These are phyloP conservation scores for Halcyon malimbica DNA, from an alignment of 2,113 vertebrate genomes.

Conservation along the genomic window DNA sequence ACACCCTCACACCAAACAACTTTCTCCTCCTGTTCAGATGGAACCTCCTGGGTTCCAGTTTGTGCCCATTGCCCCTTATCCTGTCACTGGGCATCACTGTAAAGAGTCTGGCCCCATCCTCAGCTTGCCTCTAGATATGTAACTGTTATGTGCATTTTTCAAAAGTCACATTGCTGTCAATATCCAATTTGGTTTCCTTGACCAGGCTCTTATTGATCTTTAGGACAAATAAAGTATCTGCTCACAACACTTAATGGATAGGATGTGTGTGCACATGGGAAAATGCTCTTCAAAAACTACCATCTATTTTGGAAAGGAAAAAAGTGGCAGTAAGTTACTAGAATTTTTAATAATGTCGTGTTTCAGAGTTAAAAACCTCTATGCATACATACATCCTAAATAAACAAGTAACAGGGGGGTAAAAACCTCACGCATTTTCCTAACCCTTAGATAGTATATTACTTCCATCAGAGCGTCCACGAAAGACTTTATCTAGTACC, in stretches of 20 bases:
- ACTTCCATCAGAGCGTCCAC: neutral
- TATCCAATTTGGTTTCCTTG: neutral
- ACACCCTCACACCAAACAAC: too few relatives aligned
- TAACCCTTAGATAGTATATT: neutral
- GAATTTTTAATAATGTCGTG: neutral
- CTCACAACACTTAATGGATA: neutral
- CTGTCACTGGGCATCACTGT: too few relatives aligned
- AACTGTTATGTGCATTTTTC: neutral
- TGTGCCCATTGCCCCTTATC: too few relatives aligned
- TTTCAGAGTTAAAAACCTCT: neutral
- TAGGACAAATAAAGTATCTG: neutral
- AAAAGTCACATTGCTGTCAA: neutral
- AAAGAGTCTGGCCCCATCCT: too few relatives aligned
- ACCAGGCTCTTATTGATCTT: neutral
- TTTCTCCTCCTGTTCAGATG: too few relatives aligned
- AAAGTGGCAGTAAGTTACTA: neutral
- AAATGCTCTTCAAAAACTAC: neutral
- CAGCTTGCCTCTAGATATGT: too few relatives aligned
- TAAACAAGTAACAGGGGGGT: neutral
- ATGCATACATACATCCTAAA: neutral
- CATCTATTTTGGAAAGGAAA: neutral
- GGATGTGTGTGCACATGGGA: neutral
- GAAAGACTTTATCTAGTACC: neutral
- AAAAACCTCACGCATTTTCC: neutral
- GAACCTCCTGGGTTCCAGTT: too few relatives aligned